Evolutionary conservation across 2,113 vertebrate species (phyloP), one percentile per base, ranked within the genome.

Genomic region (Danionella cerebrum): DNA sequence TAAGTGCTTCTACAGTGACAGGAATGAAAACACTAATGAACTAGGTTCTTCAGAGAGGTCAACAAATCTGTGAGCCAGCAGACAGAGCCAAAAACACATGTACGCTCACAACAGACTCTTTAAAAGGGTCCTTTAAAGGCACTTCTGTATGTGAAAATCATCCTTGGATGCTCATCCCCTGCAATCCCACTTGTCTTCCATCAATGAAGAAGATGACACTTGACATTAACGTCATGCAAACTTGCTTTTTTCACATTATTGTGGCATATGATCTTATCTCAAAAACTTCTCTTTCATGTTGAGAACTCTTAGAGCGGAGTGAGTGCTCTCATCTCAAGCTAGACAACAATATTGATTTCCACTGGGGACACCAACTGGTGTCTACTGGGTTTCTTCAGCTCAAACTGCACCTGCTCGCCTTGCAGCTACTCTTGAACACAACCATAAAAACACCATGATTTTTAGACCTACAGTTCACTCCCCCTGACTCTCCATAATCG

Each of bases 191-290:
- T 29, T 19, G n/a, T n/a, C n/a, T n/a, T 12, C 25, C 39, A 11
- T 45, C 6, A 19, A 12, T 39, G 31, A 57, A 57, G 53, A 57
- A 31, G 42, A 69, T 50, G 14, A 60, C 67, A 51, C 21, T 48
- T 50, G 67, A 69, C 67, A 60, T 69, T 60, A 21, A 39, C 55
- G 31, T 39, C 31, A 16, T 38, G 12, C 14, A 7, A 58, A 19
- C 16, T 12, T 8, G 13, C 39, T 44, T 14, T n/a, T 19, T 38
- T 29, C 11, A 44, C 18, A 45, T n/a, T 60, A 25, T 21, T 13
- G n/a, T 60, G 25, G 24, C n/a, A n/a, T n/a, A n/a, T n/a, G n/a
- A n/a, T n/a, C n/a, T n/a, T n/a, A n/a, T n/a, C n/a, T n/a, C n/a
- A n/a, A n/a, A n/a, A n/a, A n/a, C n/a, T 19, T 31, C 58, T 42